Evolutionary conservation across 2,888 invertebrate species (phyloP).

Genomic region (Amorpha juglandis): DNA sequence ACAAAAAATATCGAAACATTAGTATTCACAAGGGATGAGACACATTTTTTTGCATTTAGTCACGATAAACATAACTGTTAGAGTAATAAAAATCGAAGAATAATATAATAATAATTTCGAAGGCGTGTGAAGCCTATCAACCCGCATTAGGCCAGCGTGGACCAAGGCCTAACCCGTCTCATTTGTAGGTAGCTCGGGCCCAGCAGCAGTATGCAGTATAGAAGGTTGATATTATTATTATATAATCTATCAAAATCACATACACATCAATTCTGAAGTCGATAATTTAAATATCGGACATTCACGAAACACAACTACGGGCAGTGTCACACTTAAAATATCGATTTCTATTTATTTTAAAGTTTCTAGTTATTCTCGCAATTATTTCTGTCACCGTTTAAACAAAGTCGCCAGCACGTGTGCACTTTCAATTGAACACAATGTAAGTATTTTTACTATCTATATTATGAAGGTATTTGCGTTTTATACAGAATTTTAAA

Average conservation of each 20-base stretch:
- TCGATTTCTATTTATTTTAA: too few relatives aligned
- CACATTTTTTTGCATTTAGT: not conserved
- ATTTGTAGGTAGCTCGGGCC: too few relatives aligned
- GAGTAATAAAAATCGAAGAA: not conserved
- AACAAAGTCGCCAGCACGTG: conserved; percentile 12
- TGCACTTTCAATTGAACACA: conserved; percentile 13
- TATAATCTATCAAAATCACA: too few relatives aligned
- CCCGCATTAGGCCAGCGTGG: too few relatives aligned
- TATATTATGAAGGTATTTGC: not conserved
- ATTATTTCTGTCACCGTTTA: not conserved
- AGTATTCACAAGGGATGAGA: too few relatives aligned
- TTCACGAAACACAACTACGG: not conserved
- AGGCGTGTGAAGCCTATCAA: too few relatives aligned
- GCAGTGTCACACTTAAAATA: not conserved
- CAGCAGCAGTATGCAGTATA: too few relatives aligned
- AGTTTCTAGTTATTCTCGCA: not conserved
- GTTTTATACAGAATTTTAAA: conserved; percentile 1
- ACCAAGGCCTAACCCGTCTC: too few relatives aligned
- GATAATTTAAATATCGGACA: not conserved
- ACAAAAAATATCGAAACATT: too few relatives aligned
- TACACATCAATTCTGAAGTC: not conserved
- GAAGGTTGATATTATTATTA: too few relatives aligned
- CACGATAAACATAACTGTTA: not conserved
- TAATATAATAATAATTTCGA: too few relatives aligned
- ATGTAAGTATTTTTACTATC: not conserved